Conservation (phyloP, 2,888 invertebrate genomes). For the Drosophila subquinaria region DNA sequence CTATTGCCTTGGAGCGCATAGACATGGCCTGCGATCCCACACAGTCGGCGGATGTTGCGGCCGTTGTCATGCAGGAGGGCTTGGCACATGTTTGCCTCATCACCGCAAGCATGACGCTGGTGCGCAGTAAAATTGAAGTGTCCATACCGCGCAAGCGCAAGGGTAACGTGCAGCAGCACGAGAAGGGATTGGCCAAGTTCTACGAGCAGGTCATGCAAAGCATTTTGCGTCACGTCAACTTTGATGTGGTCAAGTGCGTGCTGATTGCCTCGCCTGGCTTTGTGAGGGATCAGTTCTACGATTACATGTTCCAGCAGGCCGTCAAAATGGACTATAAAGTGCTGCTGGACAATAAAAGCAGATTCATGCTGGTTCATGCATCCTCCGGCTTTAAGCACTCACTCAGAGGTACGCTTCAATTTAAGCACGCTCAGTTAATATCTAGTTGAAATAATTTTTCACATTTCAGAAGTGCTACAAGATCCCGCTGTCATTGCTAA, state of each 20-base stretch:
- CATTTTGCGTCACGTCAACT: constrained; percentile 95
- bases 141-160: too few species aligned
- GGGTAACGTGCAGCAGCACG: too few species aligned
- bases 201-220: constrained; percentile 97
- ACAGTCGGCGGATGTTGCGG: too few species aligned
- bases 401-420: constrained; percentile 91
- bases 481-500: constrained; percentile 92
- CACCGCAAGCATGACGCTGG: too few species aligned
- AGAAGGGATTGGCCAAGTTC: constrained; percentile 92
- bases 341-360: constrained; percentile 96
- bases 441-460: constrained; percentile 1
- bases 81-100: too few species aligned
- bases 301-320: constrained; percentile 97
- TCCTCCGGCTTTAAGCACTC: constrained; percentile 99
- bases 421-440: not conserved
- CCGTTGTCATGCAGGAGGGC: too few species aligned
- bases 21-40: too few species aligned
- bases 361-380: constrained; percentile 97
- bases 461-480: constrained; percentile 92
- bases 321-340: constrained; percentile 95
- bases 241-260: constrained; percentile 97
- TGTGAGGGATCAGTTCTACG: constrained; percentile 98
- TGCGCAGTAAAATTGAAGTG: too few species aligned
- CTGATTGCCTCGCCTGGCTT: constrained; percentile 99
- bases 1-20: too few species aligned